Base-by-base conservation (phyloP, 2,113 vertebrate species). In the Salvelinus alpinus region DNA sequence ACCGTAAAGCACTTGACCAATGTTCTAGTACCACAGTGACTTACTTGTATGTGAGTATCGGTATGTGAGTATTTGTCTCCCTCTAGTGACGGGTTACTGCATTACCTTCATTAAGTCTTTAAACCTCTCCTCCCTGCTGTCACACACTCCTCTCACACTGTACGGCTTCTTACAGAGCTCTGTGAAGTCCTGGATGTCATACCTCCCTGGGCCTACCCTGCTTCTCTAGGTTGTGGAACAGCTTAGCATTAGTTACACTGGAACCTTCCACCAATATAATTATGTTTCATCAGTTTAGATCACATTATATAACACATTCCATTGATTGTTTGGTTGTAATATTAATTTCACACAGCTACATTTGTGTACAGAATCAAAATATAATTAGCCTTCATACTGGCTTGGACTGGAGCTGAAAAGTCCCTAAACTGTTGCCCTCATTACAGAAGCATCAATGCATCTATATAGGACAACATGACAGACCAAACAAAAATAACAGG, bases 121-220 rank as follows among this genome's bases (percentile, higher is more conserved):
- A 80, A 94, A 94, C n/a, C 91, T 79, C n/a, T 16, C 87, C 85
- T 0, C 87, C 88, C 2, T 44, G 38, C 38, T 44, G 70, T 87
- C 73, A 0, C 92, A 93, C 74, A 92, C 76, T 0, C 93, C 94
- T 16, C 80, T 62, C 11, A 60, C 87, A 77, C 92, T 92, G 38
- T 44, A 20, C 0, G 91, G 91, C 16, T 80, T 84, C 24, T 82
- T 54, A 51, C 87, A 73, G 44, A 86, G n/a, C 57, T 92, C 80
- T 60, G 91, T 73, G 73, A 94, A 95, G 78, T 87, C 86, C 78
- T 72, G 88, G 47, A 89, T 62, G 38, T 91, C 73, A 80, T 94
- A 94, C 0, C 60, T 89, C n/a, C 92, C 93, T 0, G 92, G 92
- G 0, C 92, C 92, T 62, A 90, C 77, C 29, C 72, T 87, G 12